Conservation (phyloP, 2,113 vertebrate genomes). For the Nipponia nippon region DNA sequence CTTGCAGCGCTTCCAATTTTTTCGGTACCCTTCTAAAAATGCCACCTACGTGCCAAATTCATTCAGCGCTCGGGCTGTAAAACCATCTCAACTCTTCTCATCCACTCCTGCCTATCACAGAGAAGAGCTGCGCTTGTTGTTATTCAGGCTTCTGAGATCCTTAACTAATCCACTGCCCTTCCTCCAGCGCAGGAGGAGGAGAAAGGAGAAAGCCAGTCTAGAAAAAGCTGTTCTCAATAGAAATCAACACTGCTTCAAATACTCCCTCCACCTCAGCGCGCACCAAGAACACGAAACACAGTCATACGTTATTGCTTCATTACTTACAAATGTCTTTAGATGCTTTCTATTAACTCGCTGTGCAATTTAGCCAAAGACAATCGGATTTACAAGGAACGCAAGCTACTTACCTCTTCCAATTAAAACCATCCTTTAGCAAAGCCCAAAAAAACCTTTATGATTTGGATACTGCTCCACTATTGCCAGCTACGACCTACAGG, state of each 20-base stretch:
- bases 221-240: not conserved
- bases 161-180: not conserved
- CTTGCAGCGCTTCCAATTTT: not conserved
- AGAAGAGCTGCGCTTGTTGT: too few relatives aligned
- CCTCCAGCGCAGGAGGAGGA: not conserved
- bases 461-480: not conserved
- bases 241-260: not conserved
- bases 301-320: not conserved
- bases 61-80: not conserved
- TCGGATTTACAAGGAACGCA: not conserved
- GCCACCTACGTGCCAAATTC: not conserved
- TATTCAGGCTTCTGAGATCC: not conserved
- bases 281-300: not conserved
- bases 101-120: not conserved
- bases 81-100: not conserved
- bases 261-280: not conserved
- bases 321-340: not conserved
- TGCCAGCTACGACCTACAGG: rapidly evolving
- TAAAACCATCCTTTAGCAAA: not conserved
- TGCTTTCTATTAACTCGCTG: not conserved
- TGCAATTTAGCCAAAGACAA: not conserved
- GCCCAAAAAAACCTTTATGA: not conserved
- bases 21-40: not conserved
- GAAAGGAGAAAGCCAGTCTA: not conserved
- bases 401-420: not conserved